A percentile compares a stretch with the other conserved stretches of the same genome.
Conservation (phyloP, 2,888 invertebrate species). For the Spodoptera picta region DNA sequence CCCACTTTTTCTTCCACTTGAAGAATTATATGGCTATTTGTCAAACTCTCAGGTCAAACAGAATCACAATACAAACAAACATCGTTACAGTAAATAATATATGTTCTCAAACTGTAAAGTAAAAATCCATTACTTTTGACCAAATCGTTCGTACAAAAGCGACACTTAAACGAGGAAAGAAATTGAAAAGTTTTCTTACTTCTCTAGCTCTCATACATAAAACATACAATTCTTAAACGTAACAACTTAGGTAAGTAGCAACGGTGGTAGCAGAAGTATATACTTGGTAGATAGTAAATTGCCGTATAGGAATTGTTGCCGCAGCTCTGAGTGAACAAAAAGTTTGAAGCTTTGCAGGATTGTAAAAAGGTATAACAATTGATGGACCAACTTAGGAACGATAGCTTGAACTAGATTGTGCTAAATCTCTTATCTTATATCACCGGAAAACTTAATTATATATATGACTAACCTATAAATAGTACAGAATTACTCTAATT, state of each 20-base stretch:
- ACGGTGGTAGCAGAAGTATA: slow-evolving; percentile 17
- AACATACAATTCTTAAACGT: slow-evolving; percentile 54
- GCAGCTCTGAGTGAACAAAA: background rate
- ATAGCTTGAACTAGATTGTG: background rate
- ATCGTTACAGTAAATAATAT: too few species aligned
- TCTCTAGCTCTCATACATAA: slow-evolving; percentile 50
- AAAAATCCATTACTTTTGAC: slow-evolving; percentile 46
- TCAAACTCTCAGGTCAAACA: too few species aligned
- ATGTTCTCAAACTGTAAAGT: too few species aligned
- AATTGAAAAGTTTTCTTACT: slow-evolving; percentile 51
- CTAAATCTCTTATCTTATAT: background rate
- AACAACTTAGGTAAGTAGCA: slow-evolving; percentile 53
- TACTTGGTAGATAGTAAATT: slow-evolving; percentile 21
- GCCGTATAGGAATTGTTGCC: slow-evolving; percentile 16
- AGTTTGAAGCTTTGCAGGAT: slow-evolving; percentile 3
- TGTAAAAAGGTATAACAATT: background rate
- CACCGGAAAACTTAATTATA: too few species aligned
- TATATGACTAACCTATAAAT: too few species aligned
- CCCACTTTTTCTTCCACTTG: too few species aligned
- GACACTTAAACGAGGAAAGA: slow-evolving; percentile 38
- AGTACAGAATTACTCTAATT: too few species aligned
- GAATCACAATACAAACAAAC: too few species aligned
- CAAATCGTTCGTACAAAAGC: slow-evolving; percentile 46
- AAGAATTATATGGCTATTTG: too few species aligned
- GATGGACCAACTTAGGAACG: background rate